Conservation (phyloP, 2,888 invertebrate species). For the Cordilura impudica region DNA sequence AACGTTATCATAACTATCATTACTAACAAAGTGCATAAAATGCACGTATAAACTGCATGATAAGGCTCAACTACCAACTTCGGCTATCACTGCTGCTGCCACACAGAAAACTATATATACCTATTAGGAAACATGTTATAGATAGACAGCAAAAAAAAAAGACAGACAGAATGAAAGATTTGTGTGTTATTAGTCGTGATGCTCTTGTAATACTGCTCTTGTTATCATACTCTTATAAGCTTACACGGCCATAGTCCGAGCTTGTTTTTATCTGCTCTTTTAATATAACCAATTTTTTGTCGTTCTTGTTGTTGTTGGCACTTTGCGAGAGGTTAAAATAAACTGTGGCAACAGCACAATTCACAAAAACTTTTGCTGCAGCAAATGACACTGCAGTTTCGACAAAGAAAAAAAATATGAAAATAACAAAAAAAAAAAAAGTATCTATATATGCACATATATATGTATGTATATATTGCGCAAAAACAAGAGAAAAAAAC, state of each 20-base stretch:
- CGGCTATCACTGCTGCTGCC: neutral
- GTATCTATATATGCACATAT: no score
- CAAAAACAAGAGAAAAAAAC: conserved; percentile 5
- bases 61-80: conserved; percentile 33
- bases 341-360: conserved; percentile 37
- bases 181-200: neutral
- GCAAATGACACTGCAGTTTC: conserved; percentile 45
- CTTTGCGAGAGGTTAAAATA: conserved; percentile 44
- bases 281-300: conserved; percentile 1
- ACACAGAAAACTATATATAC: neutral
- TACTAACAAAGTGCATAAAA: conserved; percentile 47
- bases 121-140: neutral
- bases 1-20: conserved; percentile 33
- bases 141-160: no score
- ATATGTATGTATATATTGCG: conserved; percentile 8
- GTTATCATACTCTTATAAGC: conserved; percentile 47
- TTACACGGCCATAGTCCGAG: conserved; percentile 11
- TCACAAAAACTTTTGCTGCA: conserved; percentile 42
- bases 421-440: conserved; percentile 3
- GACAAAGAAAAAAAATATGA: neutral
- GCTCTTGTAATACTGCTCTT: neutral
- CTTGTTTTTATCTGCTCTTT: neutral
- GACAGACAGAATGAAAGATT: no score
- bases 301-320: conserved; percentile 15
- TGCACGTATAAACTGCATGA: conserved; percentile 55